A percentile compares a stretch with the other conserved stretches of the same genome.
Conservation (phyloP, 2,888 invertebrate species). For the Drosophila mulleri region DNA sequence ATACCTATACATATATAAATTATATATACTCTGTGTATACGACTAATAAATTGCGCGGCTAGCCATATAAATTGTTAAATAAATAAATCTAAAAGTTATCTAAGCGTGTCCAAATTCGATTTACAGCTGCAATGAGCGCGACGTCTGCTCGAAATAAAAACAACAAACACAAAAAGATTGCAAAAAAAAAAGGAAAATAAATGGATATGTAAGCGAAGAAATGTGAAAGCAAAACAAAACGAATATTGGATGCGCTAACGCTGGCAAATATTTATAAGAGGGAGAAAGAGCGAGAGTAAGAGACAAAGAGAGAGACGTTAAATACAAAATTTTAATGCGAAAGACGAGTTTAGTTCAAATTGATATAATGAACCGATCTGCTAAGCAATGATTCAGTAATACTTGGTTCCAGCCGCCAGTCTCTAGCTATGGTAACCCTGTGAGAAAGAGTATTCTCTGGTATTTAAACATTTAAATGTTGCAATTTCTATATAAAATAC, state of each 20-base stretch:
- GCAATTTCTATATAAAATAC: constrained; percentile 7
- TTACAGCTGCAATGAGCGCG: constrained; percentile 61
- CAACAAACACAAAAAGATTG: not conserved
- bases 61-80: constrained; percentile 63
- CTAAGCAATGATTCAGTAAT: too few species aligned
- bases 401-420: too few species aligned
- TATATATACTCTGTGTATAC: not conserved
- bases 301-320: too few species aligned
- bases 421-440: too few species aligned
- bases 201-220: constrained; percentile 33
- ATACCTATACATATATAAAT: not conserved
- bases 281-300: too few species aligned
- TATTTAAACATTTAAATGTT: not conserved
- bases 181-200: not conserved
- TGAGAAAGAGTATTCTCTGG: not conserved
- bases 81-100: constrained; percentile 77
- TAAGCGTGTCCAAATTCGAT: constrained; percentile 76
- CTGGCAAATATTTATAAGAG: too few species aligned
- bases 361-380: not conserved
- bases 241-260: not conserved
- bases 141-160: constrained; percentile 30
- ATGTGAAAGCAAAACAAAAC: not conserved
- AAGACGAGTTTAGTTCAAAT: too few species aligned
- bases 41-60: constrained; percentile 60
- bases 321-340: too few species aligned